Conservation (phyloP, 2,888 invertebrate genomes). For the Parnassius glacialis region DNA sequence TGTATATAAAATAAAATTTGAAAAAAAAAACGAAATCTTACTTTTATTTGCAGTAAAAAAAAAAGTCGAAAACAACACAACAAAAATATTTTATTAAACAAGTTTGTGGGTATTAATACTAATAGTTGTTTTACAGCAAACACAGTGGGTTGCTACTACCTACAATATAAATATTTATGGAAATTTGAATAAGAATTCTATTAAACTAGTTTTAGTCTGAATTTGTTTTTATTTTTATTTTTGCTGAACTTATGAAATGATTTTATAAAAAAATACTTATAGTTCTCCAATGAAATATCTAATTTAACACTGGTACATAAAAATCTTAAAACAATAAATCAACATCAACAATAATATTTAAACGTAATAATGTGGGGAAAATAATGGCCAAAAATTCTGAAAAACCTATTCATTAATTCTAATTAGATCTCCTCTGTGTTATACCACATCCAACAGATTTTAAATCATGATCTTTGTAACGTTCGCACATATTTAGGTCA, state of each 20-base stretch:
- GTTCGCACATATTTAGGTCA: conserved; percentile 51
- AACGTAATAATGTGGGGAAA: too few species aligned
- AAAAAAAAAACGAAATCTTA: conserved; percentile 41
- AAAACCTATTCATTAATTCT: neutral
- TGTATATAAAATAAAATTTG: conserved; percentile 69
- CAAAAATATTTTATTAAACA: neutral
- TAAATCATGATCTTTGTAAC: conserved; percentile 45
- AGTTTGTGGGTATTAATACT: neutral
- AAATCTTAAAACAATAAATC: too few species aligned
- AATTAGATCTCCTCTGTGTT: conserved; percentile 17
- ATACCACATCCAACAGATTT: conserved; percentile 53
- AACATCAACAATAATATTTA: too few species aligned
- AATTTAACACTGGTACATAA: too few species aligned
- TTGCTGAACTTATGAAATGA: too few species aligned
- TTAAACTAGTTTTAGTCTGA: too few species aligned
- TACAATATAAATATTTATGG: too few species aligned
- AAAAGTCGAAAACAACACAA: neutral
- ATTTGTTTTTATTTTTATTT: too few species aligned
- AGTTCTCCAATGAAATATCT: too few species aligned
- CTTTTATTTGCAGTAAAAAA: conserved; percentile 12
- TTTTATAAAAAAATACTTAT: too few species aligned
- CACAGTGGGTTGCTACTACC: too few species aligned
- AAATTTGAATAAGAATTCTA: neutral
- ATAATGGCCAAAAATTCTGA: neutral
- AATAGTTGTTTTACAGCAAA: too few species aligned